Conservation (phyloP, 2,888 invertebrate genomes). For the Antheraea yamamai region DNA sequence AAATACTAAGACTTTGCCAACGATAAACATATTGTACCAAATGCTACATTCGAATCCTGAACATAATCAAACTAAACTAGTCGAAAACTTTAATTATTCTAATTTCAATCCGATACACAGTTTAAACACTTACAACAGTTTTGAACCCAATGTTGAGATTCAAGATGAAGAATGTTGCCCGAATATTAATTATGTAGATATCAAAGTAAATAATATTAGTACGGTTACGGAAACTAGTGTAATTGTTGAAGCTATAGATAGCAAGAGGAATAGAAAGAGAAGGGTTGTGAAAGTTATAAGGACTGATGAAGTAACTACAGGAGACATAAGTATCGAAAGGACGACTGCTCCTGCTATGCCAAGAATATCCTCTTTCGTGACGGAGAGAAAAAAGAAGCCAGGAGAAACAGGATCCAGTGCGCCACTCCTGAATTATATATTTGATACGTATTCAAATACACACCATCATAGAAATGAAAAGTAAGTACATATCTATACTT, state of each 20-base stretch:
- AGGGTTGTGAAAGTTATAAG: constrained; percentile 57
- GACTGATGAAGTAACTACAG: constrained; percentile 42
- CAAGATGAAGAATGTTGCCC: constrained; percentile 48
- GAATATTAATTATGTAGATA: constrained; percentile 27
- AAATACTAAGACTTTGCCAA: constrained; percentile 54
- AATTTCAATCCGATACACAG: constrained; percentile 48
- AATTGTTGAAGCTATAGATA: constrained; percentile 38
- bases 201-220: constrained; percentile 32
- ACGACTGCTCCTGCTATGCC: constrained; percentile 43
- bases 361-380: constrained; percentile 43
- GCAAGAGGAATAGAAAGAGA: constrained; percentile 54
- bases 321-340: constrained; percentile 36
- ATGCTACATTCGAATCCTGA: constrained; percentile 61
- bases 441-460: constrained; percentile 72
- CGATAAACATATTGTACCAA: constrained; percentile 70
- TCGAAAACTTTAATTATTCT: constrained; percentile 54
- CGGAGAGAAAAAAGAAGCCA: constrained; percentile 63
- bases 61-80: constrained; percentile 54
- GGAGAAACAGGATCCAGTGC: constrained; percentile 74
- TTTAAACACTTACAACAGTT: constrained; percentile 48
- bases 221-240: constrained; percentile 49
- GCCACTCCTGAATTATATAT: constrained; percentile 74
- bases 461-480: constrained; percentile 74
- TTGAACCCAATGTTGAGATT: constrained; percentile 35
- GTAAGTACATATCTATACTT: constrained; percentile 45